phyloP scores from a whole-genome alignment of 2,797 vertebrate genomes.

The Lithobates pipiens region DNA sequence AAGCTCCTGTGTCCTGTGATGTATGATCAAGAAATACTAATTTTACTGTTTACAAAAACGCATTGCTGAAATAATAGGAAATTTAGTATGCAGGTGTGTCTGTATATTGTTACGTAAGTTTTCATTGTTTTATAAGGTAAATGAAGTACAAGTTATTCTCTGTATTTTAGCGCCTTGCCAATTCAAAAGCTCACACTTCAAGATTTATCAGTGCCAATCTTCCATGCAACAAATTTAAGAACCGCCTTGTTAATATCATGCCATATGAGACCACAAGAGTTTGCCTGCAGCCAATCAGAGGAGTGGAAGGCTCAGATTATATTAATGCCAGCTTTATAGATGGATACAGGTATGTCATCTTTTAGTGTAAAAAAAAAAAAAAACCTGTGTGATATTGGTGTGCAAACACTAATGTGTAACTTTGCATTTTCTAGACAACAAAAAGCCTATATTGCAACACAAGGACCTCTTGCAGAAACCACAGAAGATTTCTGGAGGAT shows the following conservation, averaged over 20 bases:
- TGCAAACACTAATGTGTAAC: background rate
- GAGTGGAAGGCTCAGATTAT: constrained; percentile 96
- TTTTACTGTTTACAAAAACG: too few species aligned
- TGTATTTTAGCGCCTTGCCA: constrained; percentile 87
- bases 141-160: background rate
- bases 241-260: constrained; percentile 99
- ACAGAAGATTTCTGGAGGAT: constrained; percentile 98
- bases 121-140: too few species aligned
- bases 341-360: constrained; percentile 84
- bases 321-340: constrained; percentile 97
- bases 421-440: constrained; percentile 83
- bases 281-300: constrained; percentile 96
- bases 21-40: too few species aligned
- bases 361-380: background rate
- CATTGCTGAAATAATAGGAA: too few species aligned
- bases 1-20: too few species aligned
- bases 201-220: constrained; percentile 98
- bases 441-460: constrained; percentile 95
- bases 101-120: too few species aligned
- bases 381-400: background rate
- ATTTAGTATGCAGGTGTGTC: too few species aligned
- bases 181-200: constrained; percentile 97
- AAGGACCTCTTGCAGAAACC: constrained; percentile 94
- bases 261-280: constrained; percentile 96
- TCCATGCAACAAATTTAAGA: constrained; percentile 99